phyloP scores from a whole-genome alignment of 2,888 invertebrate species.

The Epinotia ramella region DNA sequence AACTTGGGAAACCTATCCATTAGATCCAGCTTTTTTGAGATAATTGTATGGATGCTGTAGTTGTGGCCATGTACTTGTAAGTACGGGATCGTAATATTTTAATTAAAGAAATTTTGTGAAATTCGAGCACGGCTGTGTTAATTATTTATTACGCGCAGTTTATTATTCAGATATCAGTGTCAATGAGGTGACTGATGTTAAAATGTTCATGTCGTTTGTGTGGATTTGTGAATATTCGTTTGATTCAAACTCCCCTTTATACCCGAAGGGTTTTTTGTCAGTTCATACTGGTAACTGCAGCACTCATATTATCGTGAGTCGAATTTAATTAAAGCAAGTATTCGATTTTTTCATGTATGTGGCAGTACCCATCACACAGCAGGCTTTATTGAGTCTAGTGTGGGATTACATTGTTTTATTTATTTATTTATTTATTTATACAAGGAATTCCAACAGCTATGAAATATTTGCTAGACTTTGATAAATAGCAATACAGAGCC shows the following conservation, averaged over 20 bases:
- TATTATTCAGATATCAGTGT: not conserved
- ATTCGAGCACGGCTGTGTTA: constrained; percentile 12
- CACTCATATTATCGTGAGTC: no score
- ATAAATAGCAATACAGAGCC: no score
- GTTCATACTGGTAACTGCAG: no score
- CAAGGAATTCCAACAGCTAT: no score
- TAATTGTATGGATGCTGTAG: constrained; percentile 3
- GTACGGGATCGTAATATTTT: constrained; percentile 41
- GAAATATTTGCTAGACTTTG: no score
- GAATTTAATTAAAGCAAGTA: no score
- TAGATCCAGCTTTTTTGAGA: constrained; percentile 2
- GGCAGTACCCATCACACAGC: no score
- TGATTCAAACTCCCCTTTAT: not conserved
- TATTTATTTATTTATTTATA: no score
- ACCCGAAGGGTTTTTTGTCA: no score
- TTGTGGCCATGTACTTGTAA: constrained; percentile 18
- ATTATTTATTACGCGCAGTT: constrained; percentile 20
- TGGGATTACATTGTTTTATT: no score
- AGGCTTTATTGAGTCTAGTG: no score
- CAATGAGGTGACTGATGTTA: not conserved
- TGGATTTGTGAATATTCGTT: not conserved
- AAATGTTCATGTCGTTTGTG: not conserved
- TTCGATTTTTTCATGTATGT: no score
- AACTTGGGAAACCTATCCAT: not conserved
- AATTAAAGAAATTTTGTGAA: constrained; percentile 41